A percentile compares a stretch with the other conserved stretches of the same genome.
Conservation (phyloP, 2,888 invertebrate genomes). For the Furcula furcula region DNA sequence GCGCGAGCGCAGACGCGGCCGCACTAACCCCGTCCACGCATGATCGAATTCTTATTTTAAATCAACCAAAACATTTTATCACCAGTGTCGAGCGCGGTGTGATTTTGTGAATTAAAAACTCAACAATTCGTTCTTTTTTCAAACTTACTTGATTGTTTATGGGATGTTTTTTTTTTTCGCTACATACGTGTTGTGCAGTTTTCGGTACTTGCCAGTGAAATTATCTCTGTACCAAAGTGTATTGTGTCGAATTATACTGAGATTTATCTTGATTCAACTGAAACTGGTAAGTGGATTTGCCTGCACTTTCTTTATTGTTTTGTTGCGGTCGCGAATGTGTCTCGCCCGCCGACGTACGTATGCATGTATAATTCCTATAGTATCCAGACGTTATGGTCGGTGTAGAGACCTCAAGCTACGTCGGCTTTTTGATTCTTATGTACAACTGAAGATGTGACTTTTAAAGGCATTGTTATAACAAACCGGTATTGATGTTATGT, state of each 20-base stretch:
- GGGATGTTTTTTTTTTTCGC: constrained; percentile 25
- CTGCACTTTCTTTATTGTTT: constrained; percentile 44
- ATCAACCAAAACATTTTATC: constrained; percentile 35
- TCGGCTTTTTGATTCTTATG: neutral
- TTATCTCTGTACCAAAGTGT: constrained; percentile 46
- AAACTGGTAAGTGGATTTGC: constrained; percentile 56
- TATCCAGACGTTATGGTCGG: neutral
- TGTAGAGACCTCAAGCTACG: neutral
- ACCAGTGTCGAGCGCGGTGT: constrained; percentile 21
- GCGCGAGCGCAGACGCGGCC: constrained; percentile 47
- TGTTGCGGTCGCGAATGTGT: constrained; percentile 26
- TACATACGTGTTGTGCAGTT: constrained; percentile 33
- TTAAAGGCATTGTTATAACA: no score
- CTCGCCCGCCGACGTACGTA: neutral
- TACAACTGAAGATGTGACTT: no score
- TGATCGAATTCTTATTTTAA: constrained; percentile 46
- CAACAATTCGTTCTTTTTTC: neutral
- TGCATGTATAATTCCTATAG: constrained; percentile 1
- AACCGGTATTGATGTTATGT: no score
- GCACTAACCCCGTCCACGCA: constrained; percentile 32
- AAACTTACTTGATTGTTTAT: neutral
- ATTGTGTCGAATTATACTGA: constrained; percentile 57
- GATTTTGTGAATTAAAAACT: constrained; percentile 2
- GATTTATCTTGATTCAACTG: constrained; percentile 60
- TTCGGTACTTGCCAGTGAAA: constrained; percentile 44